These are phyloP conservation scores for Rhingia rostrata DNA, from an alignment of 2,888 invertebrate genomes.

Conservation along the genomic window DNA sequence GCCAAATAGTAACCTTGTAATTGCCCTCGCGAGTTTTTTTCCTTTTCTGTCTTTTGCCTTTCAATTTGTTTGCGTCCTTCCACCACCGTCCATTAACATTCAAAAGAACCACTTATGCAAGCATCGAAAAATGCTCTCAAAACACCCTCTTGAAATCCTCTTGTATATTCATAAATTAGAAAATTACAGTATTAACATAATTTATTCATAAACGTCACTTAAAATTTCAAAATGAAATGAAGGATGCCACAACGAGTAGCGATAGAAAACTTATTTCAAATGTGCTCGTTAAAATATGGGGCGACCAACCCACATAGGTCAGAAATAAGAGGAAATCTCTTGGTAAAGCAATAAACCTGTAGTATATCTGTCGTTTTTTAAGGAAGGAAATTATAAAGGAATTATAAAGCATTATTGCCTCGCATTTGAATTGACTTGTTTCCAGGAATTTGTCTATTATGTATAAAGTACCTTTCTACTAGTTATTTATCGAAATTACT, in stretches of 20 bases:
- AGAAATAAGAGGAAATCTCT: constrained; percentile 23
- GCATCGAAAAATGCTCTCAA: constrained; percentile 27
- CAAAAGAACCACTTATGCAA: constrained; percentile 64
- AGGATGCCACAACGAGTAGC: constrained; percentile 32
- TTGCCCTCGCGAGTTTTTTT: constrained; percentile 50
- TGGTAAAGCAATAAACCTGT: constrained; percentile 32
- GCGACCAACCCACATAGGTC: constrained; percentile 34
- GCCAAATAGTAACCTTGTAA: constrained; percentile 64
- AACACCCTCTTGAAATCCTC: constrained; percentile 64
- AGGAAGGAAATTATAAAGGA: constrained; percentile 30
- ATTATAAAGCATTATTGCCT: constrained; percentile 17
- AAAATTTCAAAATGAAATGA: constrained; percentile 75
- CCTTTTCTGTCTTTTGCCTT: neutral
- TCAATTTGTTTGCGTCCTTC: neutral
- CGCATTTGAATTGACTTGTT: constrained; percentile 35
- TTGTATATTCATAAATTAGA: constrained; percentile 72
- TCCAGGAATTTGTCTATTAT: constrained; percentile 18
- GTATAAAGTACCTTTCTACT: neutral
- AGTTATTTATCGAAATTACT: constrained; percentile 9
- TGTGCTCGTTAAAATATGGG: constrained; percentile 23
- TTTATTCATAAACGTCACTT: constrained; percentile 82
- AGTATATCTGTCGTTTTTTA: neutral
- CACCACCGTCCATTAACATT: constrained; percentile 42
- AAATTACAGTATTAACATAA: constrained; percentile 82
- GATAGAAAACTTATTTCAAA: constrained; percentile 4